Percentiles rank a stretch among this genome's conserved stretches.
These are phyloP conservation scores for Mastigias papua DNA, from an alignment of 30 jellyfish, hydroid and myxozoan species.

Conservation along the genomic window DNA sequence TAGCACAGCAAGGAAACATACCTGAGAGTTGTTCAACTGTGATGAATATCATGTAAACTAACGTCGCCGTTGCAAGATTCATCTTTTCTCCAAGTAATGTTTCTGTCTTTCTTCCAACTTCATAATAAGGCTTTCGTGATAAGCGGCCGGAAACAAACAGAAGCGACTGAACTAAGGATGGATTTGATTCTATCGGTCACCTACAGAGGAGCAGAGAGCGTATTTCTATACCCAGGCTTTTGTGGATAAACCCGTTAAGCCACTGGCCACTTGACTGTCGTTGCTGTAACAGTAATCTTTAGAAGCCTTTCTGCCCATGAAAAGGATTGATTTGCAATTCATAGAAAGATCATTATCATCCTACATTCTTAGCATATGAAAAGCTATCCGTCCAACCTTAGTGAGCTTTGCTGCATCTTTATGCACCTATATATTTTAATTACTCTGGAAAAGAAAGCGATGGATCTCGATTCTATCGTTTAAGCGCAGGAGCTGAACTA, in stretches of 20 bases:
- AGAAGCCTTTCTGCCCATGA: neutral
- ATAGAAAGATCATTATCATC: too few species aligned
- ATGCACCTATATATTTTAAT: too few species aligned
- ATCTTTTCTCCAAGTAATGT: conserved; percentile 8
- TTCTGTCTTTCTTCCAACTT: neutral
- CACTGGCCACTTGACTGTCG: neutral
- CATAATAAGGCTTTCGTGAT: conserved; percentile 24
- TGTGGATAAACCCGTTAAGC: neutral
- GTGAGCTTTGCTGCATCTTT: too few species aligned
- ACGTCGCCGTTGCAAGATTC: conserved; percentile 19
- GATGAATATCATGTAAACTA: neutral
- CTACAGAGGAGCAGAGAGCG: conserved; percentile 25
- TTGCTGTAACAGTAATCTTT: neutral
- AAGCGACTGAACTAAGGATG: neutral
- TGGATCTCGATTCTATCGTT: too few species aligned
- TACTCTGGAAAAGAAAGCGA: too few species aligned
- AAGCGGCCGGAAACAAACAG: conserved; percentile 47
- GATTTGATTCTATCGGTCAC: conserved; percentile 31
- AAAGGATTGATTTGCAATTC: neutral
- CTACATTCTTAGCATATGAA: too few species aligned
- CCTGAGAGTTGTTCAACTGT: neutral
- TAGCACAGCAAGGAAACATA: neutral
- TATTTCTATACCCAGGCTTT: conserved; percentile 1
- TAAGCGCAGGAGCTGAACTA: too few species aligned
- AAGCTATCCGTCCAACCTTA: too few species aligned